Base-by-base conservation (phyloP, 2,113 vertebrate genomes). In the Notiomystis cincta region DNA sequence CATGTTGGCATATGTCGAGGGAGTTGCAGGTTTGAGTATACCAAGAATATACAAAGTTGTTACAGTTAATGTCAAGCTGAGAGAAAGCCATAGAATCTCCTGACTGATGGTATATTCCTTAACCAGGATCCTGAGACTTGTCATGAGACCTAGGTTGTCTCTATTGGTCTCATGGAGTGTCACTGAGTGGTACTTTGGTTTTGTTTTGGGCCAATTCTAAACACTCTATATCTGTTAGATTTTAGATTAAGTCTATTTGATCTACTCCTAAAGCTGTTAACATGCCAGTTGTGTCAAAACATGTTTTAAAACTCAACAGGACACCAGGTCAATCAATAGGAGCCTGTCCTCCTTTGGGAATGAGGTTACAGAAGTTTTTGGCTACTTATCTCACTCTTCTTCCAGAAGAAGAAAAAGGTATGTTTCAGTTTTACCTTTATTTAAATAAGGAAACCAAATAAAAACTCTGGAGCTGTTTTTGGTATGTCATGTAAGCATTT, bases 361-460 rank as follows among this genome's bases (percentile, higher is more conserved):
- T 93, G 62, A 99, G 98, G 89, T 97, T 99, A 27, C 98, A 99
- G 96, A 97, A 89, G 62, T 99, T 99, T 97, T 96, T 99, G 97
- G 83, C 96, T 84, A 96, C 94, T 64, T 99, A 98, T 15, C 79
- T 99, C 82, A 96, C 86, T 54, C 98, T 98, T 89, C 98, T 99
- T 86, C 98, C 99, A 33, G 96, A 98, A 84, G 97, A 98, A 84
- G 96, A 97, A 85, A 98, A 98, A 98, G 98, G 99, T 99, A 98
- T 16, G 90, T 96, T 84, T 97, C 61, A 66, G 12, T 67, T 56
- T 77, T 17, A 42, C 20, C 6, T 56, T 60, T 53, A 89, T 64
- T 3, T 44, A 15, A 19, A 20, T 66, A 15, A 83, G 57, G 11
- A 47, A 76, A 78, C 13, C 8, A 51, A 70, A n/a, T 42, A 67